Evolutionary conservation across 1,140 invertebrate species (phyloP).

Genomic region (Colletes latitarsis): DNA sequence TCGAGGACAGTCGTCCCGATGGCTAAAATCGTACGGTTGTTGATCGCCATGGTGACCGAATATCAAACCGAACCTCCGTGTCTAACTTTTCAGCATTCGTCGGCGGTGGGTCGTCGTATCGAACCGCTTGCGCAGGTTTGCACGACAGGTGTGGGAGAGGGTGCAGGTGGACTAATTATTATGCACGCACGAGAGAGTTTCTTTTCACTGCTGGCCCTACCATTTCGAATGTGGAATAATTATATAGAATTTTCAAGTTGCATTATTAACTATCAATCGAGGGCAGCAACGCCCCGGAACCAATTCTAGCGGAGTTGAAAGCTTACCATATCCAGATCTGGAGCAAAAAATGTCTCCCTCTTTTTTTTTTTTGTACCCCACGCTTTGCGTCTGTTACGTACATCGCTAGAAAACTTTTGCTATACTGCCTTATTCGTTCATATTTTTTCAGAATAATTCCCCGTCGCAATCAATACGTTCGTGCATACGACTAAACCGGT

Average conservation of each 20-base stretch:
- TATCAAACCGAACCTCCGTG: slow-evolving; percentile 32
- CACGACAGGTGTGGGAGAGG: slow-evolving; percentile 40
- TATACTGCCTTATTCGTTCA: no score
- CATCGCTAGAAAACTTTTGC: background rate
- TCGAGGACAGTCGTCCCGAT: slow-evolving; percentile 11
- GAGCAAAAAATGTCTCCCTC: slow-evolving; percentile 1
- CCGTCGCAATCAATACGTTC: no score
- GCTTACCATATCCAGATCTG: slow-evolving; percentile 14
- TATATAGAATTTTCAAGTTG: slow-evolving; percentile 18
- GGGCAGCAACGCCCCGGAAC: background rate
- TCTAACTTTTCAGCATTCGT: slow-evolving; percentile 20
- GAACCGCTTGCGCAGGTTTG: slow-evolving; percentile 46
- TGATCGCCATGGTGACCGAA: slow-evolving; percentile 73
- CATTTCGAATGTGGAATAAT: slow-evolving; percentile 4
- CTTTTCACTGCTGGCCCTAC: background rate
- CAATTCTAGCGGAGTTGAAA: background rate
- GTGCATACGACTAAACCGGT: no score
- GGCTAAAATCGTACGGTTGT: slow-evolving; percentile 49
- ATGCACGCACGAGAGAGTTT: slow-evolving; percentile 6
- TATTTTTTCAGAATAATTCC: no score
- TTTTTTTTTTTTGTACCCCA: background rate
- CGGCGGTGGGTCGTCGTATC: slow-evolving; percentile 9
- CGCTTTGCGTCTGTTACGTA: background rate
- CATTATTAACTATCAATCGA: slow-evolving; percentile 12
- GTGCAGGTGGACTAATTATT: slow-evolving; percentile 38